phyloP scores from a whole-genome alignment of 2,888 invertebrate species.

The Drosophila paranaensis region DNA sequence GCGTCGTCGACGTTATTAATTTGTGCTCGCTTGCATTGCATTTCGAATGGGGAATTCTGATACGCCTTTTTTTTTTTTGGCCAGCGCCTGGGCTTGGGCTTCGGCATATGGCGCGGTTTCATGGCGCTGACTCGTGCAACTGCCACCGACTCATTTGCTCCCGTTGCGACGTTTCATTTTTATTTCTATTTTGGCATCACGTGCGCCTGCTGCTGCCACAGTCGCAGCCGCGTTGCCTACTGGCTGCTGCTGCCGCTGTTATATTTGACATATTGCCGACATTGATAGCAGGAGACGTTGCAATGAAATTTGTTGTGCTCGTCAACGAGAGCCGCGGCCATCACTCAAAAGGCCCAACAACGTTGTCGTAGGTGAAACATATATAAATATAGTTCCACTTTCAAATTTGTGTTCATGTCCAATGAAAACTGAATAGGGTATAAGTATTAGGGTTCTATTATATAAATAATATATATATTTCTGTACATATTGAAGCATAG shows the following conservation, averaged over 20 bases:
- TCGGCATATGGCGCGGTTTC: constrained; percentile 45
- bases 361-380: constrained; percentile 21
- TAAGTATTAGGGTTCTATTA: too few relatives aligned
- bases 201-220: constrained; percentile 44
- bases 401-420: background rate
- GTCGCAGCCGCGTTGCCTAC: constrained; percentile 25
- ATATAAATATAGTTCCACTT: background rate
- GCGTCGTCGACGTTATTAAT: constrained; percentile 73
- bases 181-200: constrained; percentile 67
- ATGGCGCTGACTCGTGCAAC: constrained; percentile 25
- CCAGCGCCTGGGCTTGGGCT: constrained; percentile 45
- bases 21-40: constrained; percentile 62
- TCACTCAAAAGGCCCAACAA: constrained; percentile 55
- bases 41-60: constrained; percentile 62
- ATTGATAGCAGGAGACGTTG: constrained; percentile 77
- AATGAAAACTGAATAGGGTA: background rate
- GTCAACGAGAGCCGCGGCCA: constrained; percentile 69
- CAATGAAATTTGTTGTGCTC: constrained; percentile 78
- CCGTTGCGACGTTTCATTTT: constrained; percentile 35
- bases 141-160: constrained; percentile 30
- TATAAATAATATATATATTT: too few relatives aligned
- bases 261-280: constrained; percentile 73
- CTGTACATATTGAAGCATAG: too few relatives aligned
- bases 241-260: constrained; percentile 46
- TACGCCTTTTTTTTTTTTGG: constrained; percentile 48